Conservation (phyloP, 2,888 invertebrate species). For the Nomada lathburiana region DNA sequence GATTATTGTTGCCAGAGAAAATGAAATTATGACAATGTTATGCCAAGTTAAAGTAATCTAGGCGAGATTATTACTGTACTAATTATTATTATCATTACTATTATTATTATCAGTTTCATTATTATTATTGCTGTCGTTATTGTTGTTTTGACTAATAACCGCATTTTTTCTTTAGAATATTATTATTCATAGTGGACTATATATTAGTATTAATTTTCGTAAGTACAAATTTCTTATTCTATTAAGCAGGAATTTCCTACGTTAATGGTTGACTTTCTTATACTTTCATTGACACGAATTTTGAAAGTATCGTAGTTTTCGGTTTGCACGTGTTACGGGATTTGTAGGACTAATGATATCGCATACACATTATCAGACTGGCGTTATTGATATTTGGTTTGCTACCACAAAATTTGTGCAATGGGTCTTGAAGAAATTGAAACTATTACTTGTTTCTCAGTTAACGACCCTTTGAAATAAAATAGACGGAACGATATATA, state of each 20-base stretch:
- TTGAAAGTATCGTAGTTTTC: too few species aligned
- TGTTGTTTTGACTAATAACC: too few species aligned
- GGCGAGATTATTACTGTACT: too few species aligned
- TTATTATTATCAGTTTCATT: too few species aligned
- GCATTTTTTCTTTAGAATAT: too few species aligned
- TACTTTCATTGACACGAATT: too few species aligned
- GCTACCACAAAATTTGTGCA: neutral
- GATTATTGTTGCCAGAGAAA: neutral
- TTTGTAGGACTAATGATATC: neutral
- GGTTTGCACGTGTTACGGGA: neutral
- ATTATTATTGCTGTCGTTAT: too few species aligned
- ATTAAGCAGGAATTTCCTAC: neutral
- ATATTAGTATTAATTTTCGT: too few species aligned
- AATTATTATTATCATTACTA: too few species aligned
- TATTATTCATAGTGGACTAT: too few species aligned
- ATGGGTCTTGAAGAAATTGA: slow-evolving; percentile 1
- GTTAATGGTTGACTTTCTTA: too few species aligned
- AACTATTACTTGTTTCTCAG: slow-evolving; percentile 24
- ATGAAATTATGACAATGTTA: neutral
- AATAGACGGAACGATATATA: slow-evolving; percentile 31
- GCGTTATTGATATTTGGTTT: neutral
- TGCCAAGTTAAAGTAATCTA: neutral
- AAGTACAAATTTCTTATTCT: neutral
- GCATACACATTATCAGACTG: neutral
- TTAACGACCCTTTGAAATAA: slow-evolving; percentile 11